These are phyloP conservation scores for Matsumyia berberina DNA, from an alignment of 2,888 invertebrate species.

Conservation along the genomic window DNA sequence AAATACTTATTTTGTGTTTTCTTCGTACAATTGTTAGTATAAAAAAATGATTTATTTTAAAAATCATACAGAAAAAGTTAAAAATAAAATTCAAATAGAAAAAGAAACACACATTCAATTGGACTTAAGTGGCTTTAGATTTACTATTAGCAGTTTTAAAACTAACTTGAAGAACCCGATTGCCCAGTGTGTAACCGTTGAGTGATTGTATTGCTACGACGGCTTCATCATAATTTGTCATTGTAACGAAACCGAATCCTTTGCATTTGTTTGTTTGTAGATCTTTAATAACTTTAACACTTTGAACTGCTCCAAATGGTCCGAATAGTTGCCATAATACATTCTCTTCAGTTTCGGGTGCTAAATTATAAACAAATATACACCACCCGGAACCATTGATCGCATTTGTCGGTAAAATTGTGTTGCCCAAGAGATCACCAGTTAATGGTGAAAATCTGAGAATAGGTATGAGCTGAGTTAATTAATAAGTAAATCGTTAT, in stretches of 20 bases:
- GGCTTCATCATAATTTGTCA: conserved; percentile 98
- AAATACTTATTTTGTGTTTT: conserved; percentile 61
- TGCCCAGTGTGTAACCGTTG: conserved; percentile 95
- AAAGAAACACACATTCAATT: conserved; percentile 58
- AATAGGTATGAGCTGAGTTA: conserved; percentile 69
- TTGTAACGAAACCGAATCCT: conserved; percentile 97
- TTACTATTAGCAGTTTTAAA: conserved; percentile 94
- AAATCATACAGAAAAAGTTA: conserved; percentile 34
- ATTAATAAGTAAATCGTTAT: conserved; percentile 65
- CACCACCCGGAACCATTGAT: conserved; percentile 90
- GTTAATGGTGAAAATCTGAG: conserved; percentile 92
- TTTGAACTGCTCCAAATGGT: conserved; percentile 96
- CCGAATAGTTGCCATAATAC: conserved; percentile 97
- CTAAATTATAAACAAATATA: conserved; percentile 96
- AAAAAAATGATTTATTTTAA: conserved; percentile 49
- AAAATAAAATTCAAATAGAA: conserved; percentile 36
- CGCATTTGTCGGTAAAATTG: conserved; percentile 92
- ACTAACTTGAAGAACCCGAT: conserved; percentile 95
- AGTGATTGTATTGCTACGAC: conserved; percentile 95
- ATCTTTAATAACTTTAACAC: conserved; percentile 96
- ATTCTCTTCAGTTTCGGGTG: conserved; percentile 96
- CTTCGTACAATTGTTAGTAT: conserved; percentile 50
- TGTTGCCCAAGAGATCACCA: conserved; percentile 89
- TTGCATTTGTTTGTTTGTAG: conserved; percentile 97
- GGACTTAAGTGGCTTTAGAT: conserved; percentile 84